These are phyloP conservation scores for Myopa testacea DNA, from an alignment of 2,888 invertebrate genomes.

Conservation along the genomic window DNA sequence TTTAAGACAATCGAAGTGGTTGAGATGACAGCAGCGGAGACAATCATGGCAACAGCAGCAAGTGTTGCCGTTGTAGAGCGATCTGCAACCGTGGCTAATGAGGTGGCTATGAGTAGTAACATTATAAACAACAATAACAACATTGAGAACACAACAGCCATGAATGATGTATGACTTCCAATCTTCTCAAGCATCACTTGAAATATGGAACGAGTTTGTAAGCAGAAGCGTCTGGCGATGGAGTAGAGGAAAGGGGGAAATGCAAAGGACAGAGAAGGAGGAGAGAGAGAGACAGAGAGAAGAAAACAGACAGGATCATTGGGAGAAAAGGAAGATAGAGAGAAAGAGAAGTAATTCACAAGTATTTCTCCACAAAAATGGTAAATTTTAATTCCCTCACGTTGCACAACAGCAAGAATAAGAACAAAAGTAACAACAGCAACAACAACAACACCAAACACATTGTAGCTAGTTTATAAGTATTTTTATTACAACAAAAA, in stretches of 20 bases:
- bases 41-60: conserved; percentile 53
- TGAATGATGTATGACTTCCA: conserved; percentile 66
- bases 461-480: not conserved
- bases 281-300: not conserved
- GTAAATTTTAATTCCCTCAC: not conserved
- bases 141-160: conserved; percentile 50
- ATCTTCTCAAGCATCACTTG: conserved; percentile 65
- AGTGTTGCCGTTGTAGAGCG: conserved; percentile 46
- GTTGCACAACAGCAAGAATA: not conserved
- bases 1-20: conserved; percentile 62
- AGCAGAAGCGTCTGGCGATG: conserved; percentile 49
- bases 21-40: conserved; percentile 49
- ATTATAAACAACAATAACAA: conserved; percentile 52
- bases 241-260: conserved; percentile 40
- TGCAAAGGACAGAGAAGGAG: not conserved
- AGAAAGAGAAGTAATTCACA: too few relatives aligned
- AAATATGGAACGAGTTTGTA: conserved; percentile 58
- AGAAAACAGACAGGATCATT: not conserved
- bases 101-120: conserved; percentile 44
- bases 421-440: too few relatives aligned
- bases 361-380: not conserved
- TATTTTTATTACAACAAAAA: not conserved
- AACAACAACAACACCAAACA: not conserved
- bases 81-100: conserved; percentile 43
- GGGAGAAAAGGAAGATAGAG: not conserved